phyloP scores from a whole-genome alignment of 2,113 vertebrate genomes.

The Helogale parvula region DNA sequence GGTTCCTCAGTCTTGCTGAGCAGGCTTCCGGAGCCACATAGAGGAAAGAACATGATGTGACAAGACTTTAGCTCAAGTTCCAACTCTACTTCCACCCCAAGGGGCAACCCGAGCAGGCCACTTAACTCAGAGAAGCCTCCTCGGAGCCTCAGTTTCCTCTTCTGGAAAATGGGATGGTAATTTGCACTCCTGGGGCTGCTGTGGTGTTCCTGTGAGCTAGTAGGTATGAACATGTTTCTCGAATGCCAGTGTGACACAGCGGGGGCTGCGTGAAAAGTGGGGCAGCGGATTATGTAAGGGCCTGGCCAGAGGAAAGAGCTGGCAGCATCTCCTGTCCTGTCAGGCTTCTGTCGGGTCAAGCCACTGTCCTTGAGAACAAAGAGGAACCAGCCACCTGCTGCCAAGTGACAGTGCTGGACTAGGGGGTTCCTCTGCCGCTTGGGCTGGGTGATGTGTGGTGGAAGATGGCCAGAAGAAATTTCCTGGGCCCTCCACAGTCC shows the following conservation, averaged over 20 bases:
- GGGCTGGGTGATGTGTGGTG: background rate
- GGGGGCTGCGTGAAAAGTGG: background rate
- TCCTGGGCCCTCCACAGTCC: background rate
- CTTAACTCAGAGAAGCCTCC: background rate
- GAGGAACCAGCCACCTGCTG: background rate
- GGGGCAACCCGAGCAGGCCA: background rate
- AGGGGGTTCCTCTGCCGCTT: background rate
- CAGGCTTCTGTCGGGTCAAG: background rate
- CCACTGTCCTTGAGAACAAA: background rate
- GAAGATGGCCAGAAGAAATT: background rate
- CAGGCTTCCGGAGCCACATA: background rate
- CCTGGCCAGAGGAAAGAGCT: background rate
- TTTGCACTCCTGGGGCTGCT: background rate
- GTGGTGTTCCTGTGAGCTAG: background rate
- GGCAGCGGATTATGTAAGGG: background rate
- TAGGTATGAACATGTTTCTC: background rate
- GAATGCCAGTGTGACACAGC: background rate
- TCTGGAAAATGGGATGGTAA: slow-evolving; percentile 2
- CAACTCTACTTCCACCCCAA: background rate
- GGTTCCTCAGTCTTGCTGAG: background rate
- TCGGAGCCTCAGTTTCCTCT: slow-evolving; percentile 15
- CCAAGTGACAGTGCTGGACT: background rate
- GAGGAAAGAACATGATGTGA: background rate
- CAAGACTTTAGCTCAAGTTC: background rate
- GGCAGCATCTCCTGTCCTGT: background rate